phyloP scores from a whole-genome alignment of 2,888 invertebrate species.

The Napeogenes sylphis region DNA sequence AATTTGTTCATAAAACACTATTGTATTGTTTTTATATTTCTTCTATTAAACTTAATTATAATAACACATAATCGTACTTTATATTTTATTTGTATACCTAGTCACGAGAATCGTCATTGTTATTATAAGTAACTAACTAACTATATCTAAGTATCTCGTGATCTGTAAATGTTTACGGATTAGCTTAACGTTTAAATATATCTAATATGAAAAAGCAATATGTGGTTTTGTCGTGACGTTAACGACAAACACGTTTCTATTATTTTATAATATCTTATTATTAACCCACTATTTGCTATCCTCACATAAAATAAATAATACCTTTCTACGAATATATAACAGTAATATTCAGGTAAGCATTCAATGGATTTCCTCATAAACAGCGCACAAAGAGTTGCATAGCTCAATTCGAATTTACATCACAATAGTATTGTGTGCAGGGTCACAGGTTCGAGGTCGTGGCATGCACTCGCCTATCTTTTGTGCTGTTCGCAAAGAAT shows the following conservation, averaged over 20 bases:
- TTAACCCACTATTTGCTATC: background rate
- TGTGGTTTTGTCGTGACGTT: slow-evolving; percentile 4
- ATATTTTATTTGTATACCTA: background rate
- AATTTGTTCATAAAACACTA: too few species aligned
- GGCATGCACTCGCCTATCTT: slow-evolving; percentile 43
- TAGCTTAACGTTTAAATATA: slow-evolving; percentile 16
- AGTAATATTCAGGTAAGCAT: background rate
- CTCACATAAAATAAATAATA: background rate
- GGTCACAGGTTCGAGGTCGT: slow-evolving; percentile 73
- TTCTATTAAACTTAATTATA: too few species aligned
- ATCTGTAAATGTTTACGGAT: slow-evolving; percentile 19
- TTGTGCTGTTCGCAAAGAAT: slow-evolving; percentile 16
- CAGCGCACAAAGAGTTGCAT: slow-evolving; percentile 32
- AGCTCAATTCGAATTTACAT: slow-evolving; percentile 62
- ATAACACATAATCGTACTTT: too few species aligned
- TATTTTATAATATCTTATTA: too few species aligned
- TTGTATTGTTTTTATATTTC: too few species aligned
- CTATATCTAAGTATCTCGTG: slow-evolving; percentile 16
- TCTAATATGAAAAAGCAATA: slow-evolving; percentile 15
- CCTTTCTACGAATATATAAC: background rate
- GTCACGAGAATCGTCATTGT: slow-evolving; percentile 18
- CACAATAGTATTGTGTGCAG: slow-evolving; percentile 68
- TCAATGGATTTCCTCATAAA: slow-evolving; percentile 16
- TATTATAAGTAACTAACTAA: slow-evolving; percentile 3
- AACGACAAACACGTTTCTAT: too few species aligned